Evolutionary conservation across 2,113 vertebrate genomes (phyloP), one percentile per base, ranked within the genome.

Genomic region (Pollachius pollachius): DNA sequence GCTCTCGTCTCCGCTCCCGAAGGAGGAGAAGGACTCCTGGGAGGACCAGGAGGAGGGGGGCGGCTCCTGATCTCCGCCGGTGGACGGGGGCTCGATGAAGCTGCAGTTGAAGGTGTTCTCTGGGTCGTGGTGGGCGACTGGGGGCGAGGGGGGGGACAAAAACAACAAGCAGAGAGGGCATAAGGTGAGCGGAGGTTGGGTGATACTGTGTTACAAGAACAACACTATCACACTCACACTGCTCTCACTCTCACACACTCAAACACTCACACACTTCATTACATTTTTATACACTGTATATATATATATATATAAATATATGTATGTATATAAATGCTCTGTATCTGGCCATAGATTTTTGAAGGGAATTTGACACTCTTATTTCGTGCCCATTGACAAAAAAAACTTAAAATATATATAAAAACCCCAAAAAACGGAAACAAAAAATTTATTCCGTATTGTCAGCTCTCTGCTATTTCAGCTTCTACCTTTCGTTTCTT

Each of bases 51-150:
- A 98, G 0, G 96, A 96, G 0, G 95, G 95, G 0, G 95, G 96
- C 5, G 94, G 96, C 85, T 48, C 41, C 41, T 97, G 96, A 78
- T 98, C 23, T 23, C 23, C 97, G 57, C 93, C 91, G 61, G 92
- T 93, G 0, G 95, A 96, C 0, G 96, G 95, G 0, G 96, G 97
- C 81, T 98, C 97, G 9, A 99, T 93, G 89, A 97, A 99, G 85
- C 97, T 99, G 92, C 96, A 98, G 92, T 96, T 97, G 85, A 98
- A 92, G 65, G 95, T 95, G 86, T 97, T 96, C 79, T 99, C 97
- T 66, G 94, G 91, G 89, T 99, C 97, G 0, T 97, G 97, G 73
- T 96, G 97, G 71, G 96, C 95, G 89, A 99, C 97, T 99, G 87
- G 69, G 78, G 78, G 57, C 18, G 13, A 59, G 23, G 13, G 2